Evolutionary conservation across 2,113 vertebrate genomes (phyloP).

Genomic region (Petroica traversi): DNA sequence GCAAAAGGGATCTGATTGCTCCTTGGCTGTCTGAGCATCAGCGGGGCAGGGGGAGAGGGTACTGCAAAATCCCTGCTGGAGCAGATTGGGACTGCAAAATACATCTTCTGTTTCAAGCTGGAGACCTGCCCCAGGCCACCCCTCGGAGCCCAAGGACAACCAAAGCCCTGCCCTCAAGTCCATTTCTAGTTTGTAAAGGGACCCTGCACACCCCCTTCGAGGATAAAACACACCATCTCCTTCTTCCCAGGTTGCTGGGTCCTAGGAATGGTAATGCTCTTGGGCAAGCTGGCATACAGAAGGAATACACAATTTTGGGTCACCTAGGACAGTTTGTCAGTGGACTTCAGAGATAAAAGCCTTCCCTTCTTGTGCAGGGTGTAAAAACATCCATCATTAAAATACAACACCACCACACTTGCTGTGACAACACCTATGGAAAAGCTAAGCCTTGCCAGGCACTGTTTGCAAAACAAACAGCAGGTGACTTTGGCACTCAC

Average conservation of each 20-base stretch:
- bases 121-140: not conserved
- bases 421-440: not conserved
- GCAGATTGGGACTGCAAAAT: not conserved
- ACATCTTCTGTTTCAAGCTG: rapidly evolving
- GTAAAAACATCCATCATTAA: not conserved
- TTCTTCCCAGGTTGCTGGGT: not conserved
- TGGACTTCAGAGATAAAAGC: not conserved
- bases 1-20: not conserved
- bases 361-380: not conserved
- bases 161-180: rapidly evolving
- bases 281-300: not conserved
- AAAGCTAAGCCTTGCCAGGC: not conserved
- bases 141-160: not conserved
- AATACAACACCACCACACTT: not conserved
- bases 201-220: not conserved
- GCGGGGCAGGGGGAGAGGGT: not conserved
- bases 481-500: conserved; percentile 63
- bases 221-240: not conserved
- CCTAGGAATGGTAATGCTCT: rapidly evolving
- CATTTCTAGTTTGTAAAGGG: rapidly evolving
- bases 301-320: not conserved
- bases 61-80: not conserved
- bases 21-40: not conserved
- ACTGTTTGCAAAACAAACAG: not conserved
- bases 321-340: not conserved